Evolutionary conservation across 1,140 invertebrate species (phyloP).

Genomic region (Saccostrea echinata): DNA sequence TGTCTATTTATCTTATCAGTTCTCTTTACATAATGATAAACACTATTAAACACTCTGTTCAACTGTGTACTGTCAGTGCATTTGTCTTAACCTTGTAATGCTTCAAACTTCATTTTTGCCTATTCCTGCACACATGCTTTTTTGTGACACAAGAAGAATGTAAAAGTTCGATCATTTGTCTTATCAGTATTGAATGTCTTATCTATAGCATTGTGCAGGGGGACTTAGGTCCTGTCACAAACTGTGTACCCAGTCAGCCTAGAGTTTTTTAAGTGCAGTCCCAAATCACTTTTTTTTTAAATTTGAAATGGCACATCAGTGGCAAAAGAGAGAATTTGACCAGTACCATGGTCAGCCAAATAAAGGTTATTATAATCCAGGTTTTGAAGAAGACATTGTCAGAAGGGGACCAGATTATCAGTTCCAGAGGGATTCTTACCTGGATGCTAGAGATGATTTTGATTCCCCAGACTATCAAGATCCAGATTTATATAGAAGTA

Average conservation of each 20-base stretch:
- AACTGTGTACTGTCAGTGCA: neutral
- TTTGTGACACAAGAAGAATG: slow-evolving; percentile 27
- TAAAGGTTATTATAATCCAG: neutral
- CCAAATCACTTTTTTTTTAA: neutral
- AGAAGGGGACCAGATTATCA: neutral
- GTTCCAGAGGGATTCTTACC: slow-evolving; percentile 4
- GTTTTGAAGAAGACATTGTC: neutral
- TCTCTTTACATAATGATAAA: neutral
- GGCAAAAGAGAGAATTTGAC: neutral
- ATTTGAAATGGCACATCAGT: neutral
- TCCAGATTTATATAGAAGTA: neutral
- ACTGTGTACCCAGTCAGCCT: neutral
- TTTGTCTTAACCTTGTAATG: neutral
- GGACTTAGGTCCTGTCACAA: neutral
- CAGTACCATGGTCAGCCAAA: neutral
- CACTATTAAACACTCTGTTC: neutral
- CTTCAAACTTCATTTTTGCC: neutral
- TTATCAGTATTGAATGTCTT: slow-evolving; percentile 34
- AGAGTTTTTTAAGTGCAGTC: neutral
- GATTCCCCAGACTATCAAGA: neutral
- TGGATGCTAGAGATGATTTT: neutral
- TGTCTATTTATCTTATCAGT: neutral
- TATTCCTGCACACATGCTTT: neutral
- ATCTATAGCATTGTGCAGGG: slow-evolving; percentile 22
- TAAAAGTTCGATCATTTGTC: slow-evolving; percentile 24